phyloP scores from a whole-genome alignment of 2,888 invertebrate species.

The Parnassius orleans region DNA sequence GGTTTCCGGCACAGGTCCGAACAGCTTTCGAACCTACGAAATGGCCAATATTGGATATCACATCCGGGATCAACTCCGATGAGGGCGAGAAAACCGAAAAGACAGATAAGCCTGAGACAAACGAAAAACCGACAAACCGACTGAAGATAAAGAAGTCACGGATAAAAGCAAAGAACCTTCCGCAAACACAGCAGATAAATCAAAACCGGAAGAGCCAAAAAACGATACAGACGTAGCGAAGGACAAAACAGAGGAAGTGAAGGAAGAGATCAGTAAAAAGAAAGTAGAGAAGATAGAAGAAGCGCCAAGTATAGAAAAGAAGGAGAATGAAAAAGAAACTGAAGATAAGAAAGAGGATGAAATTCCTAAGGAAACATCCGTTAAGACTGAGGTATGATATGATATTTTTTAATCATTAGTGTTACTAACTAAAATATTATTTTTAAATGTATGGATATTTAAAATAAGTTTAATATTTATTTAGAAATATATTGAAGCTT shows the following conservation, averaged over 20 bases:
- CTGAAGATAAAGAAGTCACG: constrained; percentile 10
- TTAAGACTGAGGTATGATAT: constrained; percentile 14
- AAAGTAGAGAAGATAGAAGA: constrained; percentile 35
- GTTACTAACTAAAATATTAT: too few species aligned
- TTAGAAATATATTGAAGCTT: constrained; percentile 25
- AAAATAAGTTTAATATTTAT: constrained; percentile 14
- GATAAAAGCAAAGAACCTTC: constrained; percentile 17
- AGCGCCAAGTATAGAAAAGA: constrained; percentile 56
- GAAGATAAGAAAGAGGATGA: constrained; percentile 14
- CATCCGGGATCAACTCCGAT: constrained; percentile 40
- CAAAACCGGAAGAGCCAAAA: constrained; percentile 20
- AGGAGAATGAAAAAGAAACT: constrained; percentile 13
- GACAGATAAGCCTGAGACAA: constrained; percentile 24
- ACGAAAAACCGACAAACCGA: constrained; percentile 30
- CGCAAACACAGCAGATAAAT: constrained; percentile 22
- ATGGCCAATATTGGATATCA: constrained; percentile 91
- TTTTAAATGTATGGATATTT: not conserved
- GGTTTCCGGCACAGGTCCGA: constrained; percentile 82
- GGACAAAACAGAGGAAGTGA: constrained; percentile 25
- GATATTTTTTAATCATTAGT: not conserved
- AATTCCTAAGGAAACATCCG: not conserved
- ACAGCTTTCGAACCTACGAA: constrained; percentile 90
- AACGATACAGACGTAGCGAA: constrained; percentile 20
- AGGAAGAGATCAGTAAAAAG: constrained; percentile 17
- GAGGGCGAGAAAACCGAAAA: constrained; percentile 41